These are phyloP conservation scores for Montipora efflorescens DNA, from an alignment of 64 coral and sea anemone species.

Conservation along the genomic window DNA sequence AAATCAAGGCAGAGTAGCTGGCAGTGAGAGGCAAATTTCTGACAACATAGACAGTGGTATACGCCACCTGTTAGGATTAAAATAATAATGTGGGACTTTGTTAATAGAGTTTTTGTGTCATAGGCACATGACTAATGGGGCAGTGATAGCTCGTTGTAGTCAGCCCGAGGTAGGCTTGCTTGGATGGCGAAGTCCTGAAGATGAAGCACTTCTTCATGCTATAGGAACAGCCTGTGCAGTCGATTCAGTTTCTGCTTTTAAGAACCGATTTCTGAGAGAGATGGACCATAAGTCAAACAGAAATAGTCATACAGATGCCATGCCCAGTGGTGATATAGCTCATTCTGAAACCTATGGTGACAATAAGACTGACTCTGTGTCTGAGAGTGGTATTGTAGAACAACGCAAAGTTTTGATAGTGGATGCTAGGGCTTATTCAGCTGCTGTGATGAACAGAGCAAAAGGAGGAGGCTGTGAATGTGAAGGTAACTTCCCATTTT, in stretches of 20 bases:
- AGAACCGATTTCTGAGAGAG: slow-evolving; percentile 26
- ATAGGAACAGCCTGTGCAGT: slow-evolving; percentile 74
- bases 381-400: not conserved
- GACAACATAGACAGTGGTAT: too few species aligned
- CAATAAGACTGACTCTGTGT: not conserved
- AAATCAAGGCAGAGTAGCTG: too few species aligned
- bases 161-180: slow-evolving; percentile 95
- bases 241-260: not conserved
- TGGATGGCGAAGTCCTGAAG: slow-evolving; percentile 86
- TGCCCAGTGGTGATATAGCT: slow-evolving; percentile 41
- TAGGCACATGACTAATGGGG: slow-evolving; percentile 92
- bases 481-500: slow-evolving; percentile 64
- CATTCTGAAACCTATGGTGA: not conserved
- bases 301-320: not conserved
- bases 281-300: not conserved
- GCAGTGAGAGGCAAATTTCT: too few species aligned
- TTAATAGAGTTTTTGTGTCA: not conserved
- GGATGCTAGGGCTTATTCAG: slow-evolving; percentile 90
- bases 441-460: slow-evolving; percentile 84
- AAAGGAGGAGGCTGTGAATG: slow-evolving; percentile 98
- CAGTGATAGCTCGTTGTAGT: slow-evolving; percentile 96
- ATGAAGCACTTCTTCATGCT: slow-evolving; percentile 82
- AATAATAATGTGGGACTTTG: not conserved
- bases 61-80: too few species aligned
- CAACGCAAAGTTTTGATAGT: slow-evolving; percentile 76